Evolutionary conservation across 2,888 invertebrate genomes (phyloP), one percentile per base, ranked within the genome.

Genomic region (Ceramica pisi): DNA sequence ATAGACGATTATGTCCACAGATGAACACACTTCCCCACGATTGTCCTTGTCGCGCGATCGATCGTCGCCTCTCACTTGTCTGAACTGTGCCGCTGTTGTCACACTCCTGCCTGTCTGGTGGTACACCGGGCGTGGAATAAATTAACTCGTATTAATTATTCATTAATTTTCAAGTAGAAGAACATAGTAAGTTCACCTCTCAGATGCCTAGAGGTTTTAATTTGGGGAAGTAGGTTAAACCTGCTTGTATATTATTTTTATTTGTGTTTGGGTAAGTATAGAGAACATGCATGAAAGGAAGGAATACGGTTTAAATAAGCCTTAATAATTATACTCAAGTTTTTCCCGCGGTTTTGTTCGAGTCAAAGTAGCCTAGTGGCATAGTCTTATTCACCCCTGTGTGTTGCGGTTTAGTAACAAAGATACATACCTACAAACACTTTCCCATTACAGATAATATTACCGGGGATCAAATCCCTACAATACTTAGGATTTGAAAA

Each of bases 131-230:
- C 19, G 26, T 44, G 16, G 50, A 50, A 70, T 77, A 70, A 44
- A 77, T 57, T 50, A 57, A 21, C 69, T 21, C 6, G 23, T 14
- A 76, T 72, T 72, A 44, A 68, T 56, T 69, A 72, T 77, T 76
- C 72, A 76, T 76, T 57, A 35, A 56, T 50, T 68, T 44, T 23
- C 12, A 69, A 57, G 44, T 38, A 23, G 21, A 75, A 4, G 26
- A 50, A 56, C 23, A 41, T 23, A 23, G 38, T 26, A 23, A 44
- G 14, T 26, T 26, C 46, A 19, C 14, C 23, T 59, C 8, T 26
- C 4, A 19, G 23, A 12, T 23, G 5, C 6, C 10, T 16, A 0
- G 8, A 64, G 10, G 9, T 63, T 5, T 16, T 9, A 62, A 41
- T 71, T 38, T 8, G 9, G 9, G 12, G 23, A 7, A 44, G 10